Conservation (phyloP, 2,888 invertebrate genomes). For the Bellardia pandia region DNA sequence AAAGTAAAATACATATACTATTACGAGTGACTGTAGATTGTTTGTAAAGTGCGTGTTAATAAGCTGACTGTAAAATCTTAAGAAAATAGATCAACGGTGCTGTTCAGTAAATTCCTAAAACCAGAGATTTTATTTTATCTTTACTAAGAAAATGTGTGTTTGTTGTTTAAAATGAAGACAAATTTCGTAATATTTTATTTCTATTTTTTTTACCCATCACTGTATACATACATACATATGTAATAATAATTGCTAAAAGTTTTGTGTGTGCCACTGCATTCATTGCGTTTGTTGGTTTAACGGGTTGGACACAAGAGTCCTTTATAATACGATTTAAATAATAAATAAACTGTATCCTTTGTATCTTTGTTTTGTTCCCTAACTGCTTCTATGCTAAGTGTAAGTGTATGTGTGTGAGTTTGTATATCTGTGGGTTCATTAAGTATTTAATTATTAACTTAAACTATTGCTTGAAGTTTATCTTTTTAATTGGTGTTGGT, state of each 20-base stretch:
- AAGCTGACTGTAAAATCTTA: neutral
- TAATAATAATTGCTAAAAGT: neutral
- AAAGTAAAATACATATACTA: neutral
- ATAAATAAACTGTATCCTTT: conserved; percentile 1
- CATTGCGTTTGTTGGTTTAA: neutral
- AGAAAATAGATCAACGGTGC: neutral
- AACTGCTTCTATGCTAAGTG: neutral
- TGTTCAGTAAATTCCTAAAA: neutral
- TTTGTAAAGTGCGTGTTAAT: neutral
- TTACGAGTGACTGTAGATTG: conserved; percentile 2
- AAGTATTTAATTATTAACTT: conserved; percentile 57
- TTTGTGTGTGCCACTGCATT: neutral
- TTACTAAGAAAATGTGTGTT: neutral
- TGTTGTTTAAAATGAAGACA: neutral
- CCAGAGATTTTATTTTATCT: neutral
- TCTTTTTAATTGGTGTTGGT: conserved; percentile 57
- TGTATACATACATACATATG: neutral
- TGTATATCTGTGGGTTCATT: conserved; percentile 13
- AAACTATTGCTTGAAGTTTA: conserved; percentile 62
- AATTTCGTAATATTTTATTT: neutral
- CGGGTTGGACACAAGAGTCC: neutral
- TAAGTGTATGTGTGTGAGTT: conserved; percentile 1
- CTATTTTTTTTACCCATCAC: neutral
- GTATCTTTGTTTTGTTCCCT: neutral
- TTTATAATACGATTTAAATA: neutral